These are phyloP conservation scores for Priocnemis perturbator DNA, from an alignment of 2,888 invertebrate genomes.

Conservation along the genomic window DNA sequence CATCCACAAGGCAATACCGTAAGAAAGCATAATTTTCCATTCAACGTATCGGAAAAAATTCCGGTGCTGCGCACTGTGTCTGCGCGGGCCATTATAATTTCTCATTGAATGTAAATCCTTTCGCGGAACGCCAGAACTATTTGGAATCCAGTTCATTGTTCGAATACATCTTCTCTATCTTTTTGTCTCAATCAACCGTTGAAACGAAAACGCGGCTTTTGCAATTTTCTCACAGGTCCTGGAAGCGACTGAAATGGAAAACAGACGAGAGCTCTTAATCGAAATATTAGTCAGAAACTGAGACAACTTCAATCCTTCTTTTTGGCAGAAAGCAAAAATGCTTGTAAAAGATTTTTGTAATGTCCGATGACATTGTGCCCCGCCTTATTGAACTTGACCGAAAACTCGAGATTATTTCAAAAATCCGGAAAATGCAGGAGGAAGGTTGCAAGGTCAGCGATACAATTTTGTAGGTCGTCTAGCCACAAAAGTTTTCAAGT, in stretches of 20 bases:
- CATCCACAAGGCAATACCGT: constrained; percentile 58
- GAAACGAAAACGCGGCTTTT: not conserved
- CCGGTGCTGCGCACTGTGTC: not conserved
- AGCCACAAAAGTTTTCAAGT: too few relatives aligned
- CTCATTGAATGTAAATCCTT: not conserved
- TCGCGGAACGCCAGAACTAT: too few relatives aligned
- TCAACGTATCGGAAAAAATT: too few relatives aligned
- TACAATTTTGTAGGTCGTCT: too few relatives aligned
- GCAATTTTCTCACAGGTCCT: too few relatives aligned
- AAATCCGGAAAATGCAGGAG: constrained; percentile 13
- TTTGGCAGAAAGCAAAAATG: not conserved
- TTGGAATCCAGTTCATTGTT: not conserved
- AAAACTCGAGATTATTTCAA: constrained; percentile 4
- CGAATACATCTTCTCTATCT: not conserved
- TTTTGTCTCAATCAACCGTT: not conserved
- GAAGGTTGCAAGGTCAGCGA: not conserved
- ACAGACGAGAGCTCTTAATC: not conserved
- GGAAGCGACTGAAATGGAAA: not conserved
- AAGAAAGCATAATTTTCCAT: constrained; percentile 56
- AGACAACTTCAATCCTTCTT: not conserved
- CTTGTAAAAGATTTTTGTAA: not conserved
- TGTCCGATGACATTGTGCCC: not conserved
- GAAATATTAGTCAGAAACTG: not conserved
- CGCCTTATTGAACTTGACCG: constrained; percentile 14
- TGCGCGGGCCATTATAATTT: not conserved